phyloP scores from a whole-genome alignment of 1,140 invertebrate species.

The Tetragonula clypearis region DNA sequence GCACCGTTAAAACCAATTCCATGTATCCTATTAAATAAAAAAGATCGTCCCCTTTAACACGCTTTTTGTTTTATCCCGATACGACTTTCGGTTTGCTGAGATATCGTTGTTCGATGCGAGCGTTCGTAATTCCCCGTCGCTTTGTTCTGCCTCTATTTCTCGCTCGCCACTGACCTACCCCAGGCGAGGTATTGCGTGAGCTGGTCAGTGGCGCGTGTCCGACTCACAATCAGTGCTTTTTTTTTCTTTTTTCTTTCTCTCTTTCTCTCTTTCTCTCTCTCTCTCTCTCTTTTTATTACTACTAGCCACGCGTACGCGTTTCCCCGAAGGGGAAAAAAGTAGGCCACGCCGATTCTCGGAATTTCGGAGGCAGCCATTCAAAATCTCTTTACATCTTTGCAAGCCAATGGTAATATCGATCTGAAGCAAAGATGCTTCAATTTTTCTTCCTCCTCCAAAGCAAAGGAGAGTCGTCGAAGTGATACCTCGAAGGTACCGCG shows the following conservation, averaged over 20 bases:
- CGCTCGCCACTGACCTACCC: too few species aligned
- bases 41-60: too few species aligned
- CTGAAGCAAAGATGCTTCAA: not conserved
- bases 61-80: not conserved
- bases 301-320: slow-evolving; percentile 7
- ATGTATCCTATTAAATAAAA: not conserved
- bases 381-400: not conserved
- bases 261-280: not conserved
- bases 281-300: not conserved
- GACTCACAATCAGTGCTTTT: not conserved
- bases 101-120: not conserved
- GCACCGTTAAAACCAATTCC: not conserved
- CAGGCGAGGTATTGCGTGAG: not conserved
- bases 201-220: not conserved
- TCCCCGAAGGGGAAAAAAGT: not conserved
- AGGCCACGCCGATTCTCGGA: not conserved
- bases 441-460: too few species aligned
- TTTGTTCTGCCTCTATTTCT: not conserved
- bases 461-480: too few species aligned
- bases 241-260: not conserved
- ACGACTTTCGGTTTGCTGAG: not conserved
- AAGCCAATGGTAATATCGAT: not conserved
- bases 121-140: not conserved
- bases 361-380: not conserved
- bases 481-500: too few species aligned